phyloP scores from a whole-genome alignment of 1,140 invertebrate genomes.

The Pectinophora gossypiella region DNA sequence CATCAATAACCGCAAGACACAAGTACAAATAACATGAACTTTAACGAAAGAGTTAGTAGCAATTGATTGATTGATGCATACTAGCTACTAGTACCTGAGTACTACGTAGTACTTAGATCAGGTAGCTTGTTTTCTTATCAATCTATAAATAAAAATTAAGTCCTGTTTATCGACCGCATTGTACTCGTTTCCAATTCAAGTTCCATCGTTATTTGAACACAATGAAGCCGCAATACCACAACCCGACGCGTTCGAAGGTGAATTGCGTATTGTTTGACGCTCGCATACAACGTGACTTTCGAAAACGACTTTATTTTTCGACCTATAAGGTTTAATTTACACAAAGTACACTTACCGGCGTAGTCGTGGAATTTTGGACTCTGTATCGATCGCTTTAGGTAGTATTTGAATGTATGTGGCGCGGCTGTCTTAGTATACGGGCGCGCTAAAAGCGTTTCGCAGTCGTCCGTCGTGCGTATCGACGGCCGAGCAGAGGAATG shows the following conservation, averaged over 20 bases:
- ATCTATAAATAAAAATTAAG: constrained; percentile 34
- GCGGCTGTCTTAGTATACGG: constrained; percentile 35
- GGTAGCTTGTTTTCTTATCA: constrained; percentile 22
- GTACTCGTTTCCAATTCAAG: constrained; percentile 53
- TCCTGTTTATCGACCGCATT: constrained; percentile 48
- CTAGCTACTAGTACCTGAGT: too few species aligned
- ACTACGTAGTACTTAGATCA: too few species aligned
- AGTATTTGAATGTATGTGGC: constrained; percentile 17
- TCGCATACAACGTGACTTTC: constrained; percentile 56
- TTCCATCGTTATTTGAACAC: constrained; percentile 68
- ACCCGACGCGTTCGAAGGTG: constrained; percentile 70
- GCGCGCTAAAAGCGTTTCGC: constrained; percentile 71
- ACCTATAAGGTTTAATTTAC: constrained; percentile 61
- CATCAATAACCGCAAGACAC: too few species aligned
- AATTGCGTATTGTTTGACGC: constrained; percentile 72
- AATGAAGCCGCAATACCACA: constrained; percentile 72
- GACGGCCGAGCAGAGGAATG: constrained; percentile 58
- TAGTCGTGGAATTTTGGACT: constrained; percentile 23
- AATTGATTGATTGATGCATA: too few species aligned
- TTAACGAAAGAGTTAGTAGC: too few species aligned
- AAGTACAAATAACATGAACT: too few species aligned
- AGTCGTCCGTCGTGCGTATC: constrained; percentile 68
- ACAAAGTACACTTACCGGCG: constrained; percentile 12
- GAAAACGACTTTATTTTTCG: constrained; percentile 59
- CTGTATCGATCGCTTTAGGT: constrained; percentile 21